Conservation (phyloP, 2,113 vertebrate genomes). For the Engraulis encrasicolus region DNA sequence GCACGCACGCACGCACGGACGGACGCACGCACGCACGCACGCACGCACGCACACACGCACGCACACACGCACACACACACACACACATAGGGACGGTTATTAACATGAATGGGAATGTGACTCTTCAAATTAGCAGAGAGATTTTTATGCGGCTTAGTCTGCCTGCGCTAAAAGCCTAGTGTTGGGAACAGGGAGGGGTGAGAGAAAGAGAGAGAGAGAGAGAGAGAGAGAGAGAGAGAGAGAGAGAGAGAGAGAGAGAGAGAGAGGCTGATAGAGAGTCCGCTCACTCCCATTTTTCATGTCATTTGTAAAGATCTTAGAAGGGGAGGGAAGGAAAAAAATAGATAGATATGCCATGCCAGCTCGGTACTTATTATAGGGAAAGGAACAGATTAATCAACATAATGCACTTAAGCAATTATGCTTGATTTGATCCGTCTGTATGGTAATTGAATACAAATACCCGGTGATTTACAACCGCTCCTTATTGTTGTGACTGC, state of each 20-base stretch:
- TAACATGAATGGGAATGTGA: conserved; percentile 25
- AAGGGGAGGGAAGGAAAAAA: conserved; percentile 30
- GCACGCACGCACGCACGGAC: conserved; percentile 12
- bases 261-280: conserved; percentile 29
- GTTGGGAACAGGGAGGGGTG: background rate
- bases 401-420: conserved; percentile 76
- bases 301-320: conserved; percentile 61
- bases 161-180: conserved; percentile 36
- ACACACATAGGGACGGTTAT: background rate
- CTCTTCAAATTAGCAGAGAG: conserved; percentile 25
- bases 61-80: background rate
- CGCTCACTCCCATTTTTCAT: conserved; percentile 49
- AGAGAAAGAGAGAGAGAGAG: background rate
- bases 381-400: conserved; percentile 68
- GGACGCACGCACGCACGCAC: no score
- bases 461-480: conserved; percentile 68
- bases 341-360: conserved; percentile 57
- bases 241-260: background rate
- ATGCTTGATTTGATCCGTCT: conserved; percentile 70
- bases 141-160: background rate
- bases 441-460: conserved; percentile 70
- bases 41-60: no score
- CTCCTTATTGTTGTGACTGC: conserved; percentile 56
- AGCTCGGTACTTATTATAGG: conserved; percentile 63
- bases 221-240: no score